These are phyloP conservation scores for Stomorhina lunata DNA, from an alignment of 2,888 invertebrate genomes.

Conservation along the genomic window DNA sequence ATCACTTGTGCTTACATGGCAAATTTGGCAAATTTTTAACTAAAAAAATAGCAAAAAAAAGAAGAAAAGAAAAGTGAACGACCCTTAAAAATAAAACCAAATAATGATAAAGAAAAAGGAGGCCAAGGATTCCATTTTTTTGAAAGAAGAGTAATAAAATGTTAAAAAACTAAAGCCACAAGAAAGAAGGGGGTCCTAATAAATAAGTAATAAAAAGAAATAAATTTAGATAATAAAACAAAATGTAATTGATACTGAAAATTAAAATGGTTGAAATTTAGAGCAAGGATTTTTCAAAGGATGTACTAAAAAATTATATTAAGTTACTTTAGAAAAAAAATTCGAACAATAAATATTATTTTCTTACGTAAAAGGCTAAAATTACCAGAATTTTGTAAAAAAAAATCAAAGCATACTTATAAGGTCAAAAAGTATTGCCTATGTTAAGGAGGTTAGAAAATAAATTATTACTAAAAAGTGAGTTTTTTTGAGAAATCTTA, in stretches of 20 bases:
- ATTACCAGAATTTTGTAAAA: background rate
- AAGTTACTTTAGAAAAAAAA: too few species aligned
- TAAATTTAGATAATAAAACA: background rate
- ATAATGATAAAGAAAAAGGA: background rate
- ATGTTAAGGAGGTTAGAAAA: background rate
- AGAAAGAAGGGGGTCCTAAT: too few species aligned
- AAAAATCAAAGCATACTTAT: background rate
- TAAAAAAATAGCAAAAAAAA: background rate
- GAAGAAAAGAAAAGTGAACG: background rate
- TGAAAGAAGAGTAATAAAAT: background rate
- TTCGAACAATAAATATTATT: too few species aligned
- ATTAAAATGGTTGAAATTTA: background rate
- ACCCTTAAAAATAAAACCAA: background rate
- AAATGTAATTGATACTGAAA: conserved; percentile 16
- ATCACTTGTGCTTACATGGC: conserved; percentile 57
- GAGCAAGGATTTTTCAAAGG: background rate
- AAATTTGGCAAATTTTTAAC: conserved; percentile 51
- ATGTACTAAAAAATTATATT: background rate
- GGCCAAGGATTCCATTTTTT: conserved; percentile 46
- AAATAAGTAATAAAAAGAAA: background rate
- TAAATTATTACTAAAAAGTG: too few species aligned
- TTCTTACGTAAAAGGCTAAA: too few species aligned
- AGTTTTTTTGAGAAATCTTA: too few species aligned
- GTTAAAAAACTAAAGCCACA: conserved; percentile 1
- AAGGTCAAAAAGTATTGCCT: background rate